These are phyloP conservation scores for Falco novaeseelandiae DNA, from an alignment of 2,797 vertebrate species.

Conservation along the genomic window DNA sequence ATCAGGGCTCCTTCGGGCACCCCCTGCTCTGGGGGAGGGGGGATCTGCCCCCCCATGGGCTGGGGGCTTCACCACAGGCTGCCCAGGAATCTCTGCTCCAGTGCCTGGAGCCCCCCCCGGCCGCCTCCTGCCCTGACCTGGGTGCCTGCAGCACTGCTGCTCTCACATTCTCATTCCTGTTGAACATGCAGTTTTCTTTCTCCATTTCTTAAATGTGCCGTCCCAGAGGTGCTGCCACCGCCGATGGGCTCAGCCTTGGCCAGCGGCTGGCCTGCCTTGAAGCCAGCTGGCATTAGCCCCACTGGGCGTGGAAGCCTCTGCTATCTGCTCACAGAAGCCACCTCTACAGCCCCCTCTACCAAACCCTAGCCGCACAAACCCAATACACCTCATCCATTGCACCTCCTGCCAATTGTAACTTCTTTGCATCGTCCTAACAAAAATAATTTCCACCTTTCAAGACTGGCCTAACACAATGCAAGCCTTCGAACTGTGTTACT, in stretches of 20 bases:
- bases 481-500: constrained; percentile 6
- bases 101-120: neutral
- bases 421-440: neutral
- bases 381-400: neutral
- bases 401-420: neutral
- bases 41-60: neutral
- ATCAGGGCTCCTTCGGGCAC: no score
- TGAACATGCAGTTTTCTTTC: neutral
- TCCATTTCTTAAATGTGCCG: neutral
- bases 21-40: no score
- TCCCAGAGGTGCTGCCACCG: neutral
- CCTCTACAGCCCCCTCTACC: neutral
- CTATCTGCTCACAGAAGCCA: neutral
- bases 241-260: neutral
- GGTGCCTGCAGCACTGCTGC: neutral
- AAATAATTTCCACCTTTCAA: neutral
- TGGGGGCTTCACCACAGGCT: neutral
- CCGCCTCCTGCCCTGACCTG: neutral
- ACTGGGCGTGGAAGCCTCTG: neutral
- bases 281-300: neutral
- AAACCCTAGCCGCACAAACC: neutral
- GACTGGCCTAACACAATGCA: neutral
- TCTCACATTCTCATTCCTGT: neutral
- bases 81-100: neutral
- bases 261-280: rapidly evolving